Base-by-base conservation (phyloP, 2,797 vertebrate species). In the Tympanoctomys barrerae region DNA sequence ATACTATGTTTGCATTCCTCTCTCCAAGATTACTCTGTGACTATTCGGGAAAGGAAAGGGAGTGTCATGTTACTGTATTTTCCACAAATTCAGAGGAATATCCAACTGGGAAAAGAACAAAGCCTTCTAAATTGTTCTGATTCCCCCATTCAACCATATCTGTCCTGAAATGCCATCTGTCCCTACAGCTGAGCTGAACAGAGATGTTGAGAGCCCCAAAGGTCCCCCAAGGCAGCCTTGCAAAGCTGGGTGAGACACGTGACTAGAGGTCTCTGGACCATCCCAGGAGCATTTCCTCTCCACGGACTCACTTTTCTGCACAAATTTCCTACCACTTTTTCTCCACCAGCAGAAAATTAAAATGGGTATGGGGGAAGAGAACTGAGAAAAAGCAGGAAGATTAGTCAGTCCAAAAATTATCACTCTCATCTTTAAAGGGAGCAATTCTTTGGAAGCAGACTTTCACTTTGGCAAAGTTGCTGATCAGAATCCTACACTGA, bases 71-170 rank as follows among this genome's bases (percentile, higher is more conserved):
- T 90, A 73, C 88, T 33, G 16, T 77, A 54, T 90, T 89, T 94
- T 73, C 84, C 85, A 88, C 75, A 95, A 86, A 94, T 94, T 80
- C 70, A 49, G 59, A 95, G 79, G 81, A 88, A 92, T 96, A 81
- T 52, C 11, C 78, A 70, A 82, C 42, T 86, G 33, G 52, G 54
- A 78, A 49, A 82, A 86, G 68, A 33, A 77, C 14, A 90, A 96
- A 93, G 22, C n/a, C 46, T 26, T 91, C 83, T 70, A 92, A 75
- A 92, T 36, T 77, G n/a, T 57, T 70, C 57, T 26, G 14, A 49
- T 94, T 95, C 42, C n/a, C 75, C 57, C 87, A 1, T 81, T 83
- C n/a, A 66, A 21, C 39, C 59, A 59, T 52, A 52, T 36, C 52
- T 84, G 78, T 79, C 36, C 42, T 92, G 10, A 4, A 24, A 31